Evolutionary conservation across 1,140 invertebrate genomes (phyloP).

Genomic region (Drosophila micromelanica): DNA sequence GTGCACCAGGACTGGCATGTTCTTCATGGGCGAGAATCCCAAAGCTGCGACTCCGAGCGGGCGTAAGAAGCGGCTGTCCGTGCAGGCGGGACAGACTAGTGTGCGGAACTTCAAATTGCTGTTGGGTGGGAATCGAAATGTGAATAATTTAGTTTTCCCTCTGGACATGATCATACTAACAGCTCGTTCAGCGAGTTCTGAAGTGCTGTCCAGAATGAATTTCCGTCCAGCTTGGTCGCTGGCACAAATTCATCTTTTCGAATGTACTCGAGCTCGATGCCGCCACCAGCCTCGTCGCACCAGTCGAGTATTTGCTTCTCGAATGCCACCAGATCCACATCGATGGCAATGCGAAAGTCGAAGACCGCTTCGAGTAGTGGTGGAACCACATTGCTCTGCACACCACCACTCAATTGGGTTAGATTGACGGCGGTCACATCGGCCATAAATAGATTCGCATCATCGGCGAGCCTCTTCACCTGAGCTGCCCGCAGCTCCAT

Average conservation of each 20-base stretch:
- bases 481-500: slow-evolving; percentile 90
- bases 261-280: slow-evolving; percentile 89
- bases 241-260: slow-evolving; percentile 87
- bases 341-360: slow-evolving; percentile 90
- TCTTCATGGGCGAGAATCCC: slow-evolving; percentile 91
- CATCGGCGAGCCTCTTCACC: slow-evolving; percentile 86
- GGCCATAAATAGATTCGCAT: slow-evolving; percentile 88
- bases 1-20: slow-evolving; percentile 89
- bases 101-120: slow-evolving; percentile 86
- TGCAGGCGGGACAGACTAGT: slow-evolving; percentile 91
- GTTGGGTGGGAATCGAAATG: background rate
- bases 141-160: background rate
- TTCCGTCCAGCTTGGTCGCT: slow-evolving; percentile 89
- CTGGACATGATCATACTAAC: slow-evolving; percentile 73
- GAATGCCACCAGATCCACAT: slow-evolving; percentile 88
- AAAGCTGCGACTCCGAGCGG: slow-evolving; percentile 85
- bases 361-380: slow-evolving; percentile 90
- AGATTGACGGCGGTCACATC: slow-evolving; percentile 96
- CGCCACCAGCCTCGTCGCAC: slow-evolving; percentile 93
- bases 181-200: slow-evolving; percentile 85
- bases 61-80: slow-evolving; percentile 90
- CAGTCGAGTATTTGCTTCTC: slow-evolving; percentile 88
- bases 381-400: slow-evolving; percentile 96
- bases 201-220: slow-evolving; percentile 94
- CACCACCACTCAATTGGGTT: slow-evolving; percentile 93